Evolutionary conservation across 2,888 invertebrate species (phyloP).

Genomic region (Lymantria monacha): DNA sequence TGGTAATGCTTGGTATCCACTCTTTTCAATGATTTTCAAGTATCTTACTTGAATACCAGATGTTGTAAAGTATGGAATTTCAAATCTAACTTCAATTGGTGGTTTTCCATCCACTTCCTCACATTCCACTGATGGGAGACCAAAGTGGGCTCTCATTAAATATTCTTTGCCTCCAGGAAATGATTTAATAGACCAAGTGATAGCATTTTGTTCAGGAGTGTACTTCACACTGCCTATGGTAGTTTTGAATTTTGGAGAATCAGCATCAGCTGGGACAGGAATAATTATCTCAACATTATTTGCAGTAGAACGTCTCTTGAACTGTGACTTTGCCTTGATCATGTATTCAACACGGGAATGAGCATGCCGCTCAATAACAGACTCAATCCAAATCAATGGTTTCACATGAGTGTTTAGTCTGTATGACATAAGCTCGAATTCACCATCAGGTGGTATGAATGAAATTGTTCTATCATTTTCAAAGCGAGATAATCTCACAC

Average conservation of each 20-base stretch:
- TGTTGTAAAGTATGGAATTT: constrained; percentile 99
- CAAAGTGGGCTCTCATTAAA: constrained; percentile 98
- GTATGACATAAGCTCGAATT: constrained; percentile 99
- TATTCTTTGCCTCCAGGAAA: constrained; percentile 99
- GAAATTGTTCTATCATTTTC: constrained; percentile 99
- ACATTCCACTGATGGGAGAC: constrained; percentile 96
- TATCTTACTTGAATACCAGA: constrained; percentile 99
- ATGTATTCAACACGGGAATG: constrained; percentile 99
- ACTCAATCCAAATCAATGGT: constrained; percentile 99
- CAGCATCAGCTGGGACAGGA: constrained; percentile 97
- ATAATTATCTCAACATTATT: constrained; percentile 99
- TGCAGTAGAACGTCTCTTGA: constrained; percentile 97
- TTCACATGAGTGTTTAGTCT: constrained; percentile 98
- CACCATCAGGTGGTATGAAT: constrained; percentile 99
- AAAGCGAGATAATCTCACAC: constrained; percentile 97
- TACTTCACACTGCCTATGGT: constrained; percentile 98
- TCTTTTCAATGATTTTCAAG: constrained; percentile 98
- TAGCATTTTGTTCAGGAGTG: constrained; percentile 97
- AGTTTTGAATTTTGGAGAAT: constrained; percentile 99
- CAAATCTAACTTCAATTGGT: constrained; percentile 99
- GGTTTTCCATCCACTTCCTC: constrained; percentile 98
- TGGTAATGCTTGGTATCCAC: constrained; percentile 98
- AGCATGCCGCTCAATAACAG: constrained; percentile 97
- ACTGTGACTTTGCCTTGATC: constrained; percentile 99
- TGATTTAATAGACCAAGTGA: constrained; percentile 98